A percentile compares a stretch with the other conserved stretches of the same genome.
Conservation (phyloP, 2,888 invertebrate genomes). For the Blera fallax region DNA sequence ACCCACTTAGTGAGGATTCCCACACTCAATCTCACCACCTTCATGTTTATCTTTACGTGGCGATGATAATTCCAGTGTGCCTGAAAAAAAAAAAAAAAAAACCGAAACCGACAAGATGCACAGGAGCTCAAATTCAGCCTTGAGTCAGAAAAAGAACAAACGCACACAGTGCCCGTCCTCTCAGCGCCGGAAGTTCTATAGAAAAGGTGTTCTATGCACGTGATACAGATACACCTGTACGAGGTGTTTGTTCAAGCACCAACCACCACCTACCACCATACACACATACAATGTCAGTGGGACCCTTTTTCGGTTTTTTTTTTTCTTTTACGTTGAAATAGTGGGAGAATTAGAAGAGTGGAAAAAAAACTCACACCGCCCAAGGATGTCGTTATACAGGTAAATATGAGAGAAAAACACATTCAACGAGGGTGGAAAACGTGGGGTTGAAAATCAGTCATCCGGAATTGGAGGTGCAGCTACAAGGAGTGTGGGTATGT, state of each 20-base stretch:
- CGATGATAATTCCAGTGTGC: not conserved
- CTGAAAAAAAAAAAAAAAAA: no score
- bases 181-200: constrained; percentile 5
- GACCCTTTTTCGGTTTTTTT: not conserved
- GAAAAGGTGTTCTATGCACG: not conserved
- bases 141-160: constrained; percentile 2
- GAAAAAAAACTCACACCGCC: not conserved
- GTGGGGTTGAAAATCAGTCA: constrained; percentile 15
- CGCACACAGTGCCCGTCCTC: not conserved
- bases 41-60: not conserved
- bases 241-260: constrained; percentile 13
- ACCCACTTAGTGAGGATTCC: not conserved
- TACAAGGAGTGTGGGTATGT: not conserved
- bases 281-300: not conserved
- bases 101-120: not conserved
- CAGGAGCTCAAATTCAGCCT: constrained; percentile 20
- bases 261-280: not conserved
- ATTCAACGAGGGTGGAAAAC: not conserved
- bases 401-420: not conserved
- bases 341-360: not conserved
- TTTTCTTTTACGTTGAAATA: not conserved
- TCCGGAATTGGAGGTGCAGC: constrained; percentile 19
- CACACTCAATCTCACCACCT: not conserved
- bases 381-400: not conserved
- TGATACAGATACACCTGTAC: constrained; percentile 9